phyloP scores from a whole-genome alignment of 2,113 vertebrate genomes.

The Oplegnathus fasciatus region DNA sequence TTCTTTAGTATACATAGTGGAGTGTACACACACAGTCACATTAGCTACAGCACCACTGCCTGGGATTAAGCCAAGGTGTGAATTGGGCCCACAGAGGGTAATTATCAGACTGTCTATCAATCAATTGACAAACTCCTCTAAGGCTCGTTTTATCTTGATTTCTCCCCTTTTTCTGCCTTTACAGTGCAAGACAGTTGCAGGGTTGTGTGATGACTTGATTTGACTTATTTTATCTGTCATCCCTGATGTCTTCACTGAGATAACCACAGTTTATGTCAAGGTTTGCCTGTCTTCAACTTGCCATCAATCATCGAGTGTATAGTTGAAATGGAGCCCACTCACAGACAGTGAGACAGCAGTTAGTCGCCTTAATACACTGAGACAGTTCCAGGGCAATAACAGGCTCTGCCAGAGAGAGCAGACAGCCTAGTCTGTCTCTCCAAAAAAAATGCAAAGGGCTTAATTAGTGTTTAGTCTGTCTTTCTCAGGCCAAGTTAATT shows the following conservation, averaged over 20 bases:
- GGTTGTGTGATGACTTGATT: constrained; percentile 48
- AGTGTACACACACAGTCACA: neutral
- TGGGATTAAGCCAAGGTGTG: constrained; percentile 29
- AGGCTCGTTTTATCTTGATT: constrained; percentile 26
- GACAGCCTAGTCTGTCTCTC: constrained; percentile 20
- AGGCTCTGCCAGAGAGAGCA: constrained; percentile 44
- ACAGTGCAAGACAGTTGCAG: constrained; percentile 4
- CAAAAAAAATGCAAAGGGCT: constrained; percentile 61
- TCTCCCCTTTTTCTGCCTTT: neutral
- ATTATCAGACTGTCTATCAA: constrained; percentile 60
- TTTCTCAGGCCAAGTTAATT: constrained; percentile 55
- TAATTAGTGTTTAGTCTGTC: constrained; percentile 66
- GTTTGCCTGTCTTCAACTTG: constrained; percentile 52
- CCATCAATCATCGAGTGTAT: constrained; percentile 53
- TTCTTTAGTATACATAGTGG: neutral
- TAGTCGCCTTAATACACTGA: constrained; percentile 52
- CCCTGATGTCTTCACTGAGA: constrained; percentile 27
- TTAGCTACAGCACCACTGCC: constrained; percentile 22
- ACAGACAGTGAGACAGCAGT: constrained; percentile 44
- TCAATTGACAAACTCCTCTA: constrained; percentile 45
- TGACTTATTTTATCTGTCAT: constrained; percentile 50
- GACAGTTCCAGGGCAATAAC: constrained; percentile 67
- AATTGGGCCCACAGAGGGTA: constrained; percentile 48
- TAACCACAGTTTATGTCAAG: constrained; percentile 48
- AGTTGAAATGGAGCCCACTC: constrained; percentile 58